Conservation (phyloP, 2,797 vertebrate genomes). For the Linurgus olivaceus region DNA sequence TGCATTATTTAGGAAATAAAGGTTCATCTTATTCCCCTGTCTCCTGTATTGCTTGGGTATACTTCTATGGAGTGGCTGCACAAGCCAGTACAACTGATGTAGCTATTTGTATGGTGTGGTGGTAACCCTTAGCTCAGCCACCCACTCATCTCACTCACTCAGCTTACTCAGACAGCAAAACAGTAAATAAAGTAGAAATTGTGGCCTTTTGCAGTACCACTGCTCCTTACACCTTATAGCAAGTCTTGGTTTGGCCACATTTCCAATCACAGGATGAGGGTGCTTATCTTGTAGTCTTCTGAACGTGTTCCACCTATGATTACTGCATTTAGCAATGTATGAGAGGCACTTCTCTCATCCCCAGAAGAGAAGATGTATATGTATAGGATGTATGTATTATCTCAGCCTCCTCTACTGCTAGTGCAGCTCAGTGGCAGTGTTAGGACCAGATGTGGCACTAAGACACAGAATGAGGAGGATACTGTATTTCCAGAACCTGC, state of each 20-base stretch:
- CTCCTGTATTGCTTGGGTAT: not conserved
- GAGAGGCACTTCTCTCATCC: not conserved
- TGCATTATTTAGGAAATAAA: not conserved
- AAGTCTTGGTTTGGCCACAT: not conserved
- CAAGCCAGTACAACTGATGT: not conserved
- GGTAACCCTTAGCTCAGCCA: not conserved
- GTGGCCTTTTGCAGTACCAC: not conserved
- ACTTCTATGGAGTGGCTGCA: not conserved
- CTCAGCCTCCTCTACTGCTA: not conserved
- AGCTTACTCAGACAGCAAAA: not conserved
- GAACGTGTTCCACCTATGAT: not conserved
- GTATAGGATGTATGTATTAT: not conserved
- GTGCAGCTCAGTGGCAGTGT: not conserved
- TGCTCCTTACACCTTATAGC: not conserved
- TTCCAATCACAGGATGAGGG: not conserved
- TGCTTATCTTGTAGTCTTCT: not conserved
- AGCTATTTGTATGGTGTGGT: not conserved
- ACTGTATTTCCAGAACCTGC: not conserved
- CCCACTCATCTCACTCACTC: not conserved
- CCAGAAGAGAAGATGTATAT: not conserved
- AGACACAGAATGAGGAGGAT: not conserved
- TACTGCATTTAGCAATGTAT: not conserved
- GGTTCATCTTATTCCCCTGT: not conserved
- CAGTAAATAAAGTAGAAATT: not conserved
- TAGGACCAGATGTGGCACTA: not conserved